Base-by-base conservation (phyloP, 2,113 vertebrate species). In the Gopherus evgoodei region DNA sequence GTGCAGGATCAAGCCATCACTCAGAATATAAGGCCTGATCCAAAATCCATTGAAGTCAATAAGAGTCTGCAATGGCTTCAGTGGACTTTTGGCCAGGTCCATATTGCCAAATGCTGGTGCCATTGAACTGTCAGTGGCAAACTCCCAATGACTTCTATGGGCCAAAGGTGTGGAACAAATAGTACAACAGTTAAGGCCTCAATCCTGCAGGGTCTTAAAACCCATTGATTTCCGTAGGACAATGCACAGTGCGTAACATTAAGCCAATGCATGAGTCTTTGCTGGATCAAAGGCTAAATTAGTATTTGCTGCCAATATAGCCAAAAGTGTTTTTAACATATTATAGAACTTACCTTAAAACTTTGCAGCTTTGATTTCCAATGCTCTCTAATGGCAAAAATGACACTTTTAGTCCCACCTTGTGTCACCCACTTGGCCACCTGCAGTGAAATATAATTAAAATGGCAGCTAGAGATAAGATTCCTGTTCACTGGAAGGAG, bases 401-500 rank as follows among this genome's bases (percentile, higher is more conserved):
- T 35, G 79, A 80, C 79, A 87, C 42, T 65, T 17, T 72, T 81
- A 69, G 27, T 85, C 47, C 75, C 49, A 35, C 54, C 88, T 38
- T 47, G 44, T 76, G 11, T 31, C 65, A 47, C 31, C 69, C 5
- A 62, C 10, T 47, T 52, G 2, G 10, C 27, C 44, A 27, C 13
- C 49, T 59, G 86, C 81, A 84, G 29, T 89, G 87, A 92, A 85
- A 59, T 79, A 3, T 11, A 42, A 53, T 90, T 88, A 81, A 59
- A 81, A 35, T 31, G 79, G 83, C 83, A 96, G 92, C 84, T 93
- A 85, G 93, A 42, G 57, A 75, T 72, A n/a, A 88, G 90, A 92
- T 52, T 29, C 72, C 80, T 47, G 49, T 65, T 88, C 59, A 65
- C 53, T 84, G 52, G 78, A 62, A n/a, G 89, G 27, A 91, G 42